Base-by-base conservation (phyloP, 92 coral and sea anemone genomes). In the Epizoanthus stellaris region DNA sequence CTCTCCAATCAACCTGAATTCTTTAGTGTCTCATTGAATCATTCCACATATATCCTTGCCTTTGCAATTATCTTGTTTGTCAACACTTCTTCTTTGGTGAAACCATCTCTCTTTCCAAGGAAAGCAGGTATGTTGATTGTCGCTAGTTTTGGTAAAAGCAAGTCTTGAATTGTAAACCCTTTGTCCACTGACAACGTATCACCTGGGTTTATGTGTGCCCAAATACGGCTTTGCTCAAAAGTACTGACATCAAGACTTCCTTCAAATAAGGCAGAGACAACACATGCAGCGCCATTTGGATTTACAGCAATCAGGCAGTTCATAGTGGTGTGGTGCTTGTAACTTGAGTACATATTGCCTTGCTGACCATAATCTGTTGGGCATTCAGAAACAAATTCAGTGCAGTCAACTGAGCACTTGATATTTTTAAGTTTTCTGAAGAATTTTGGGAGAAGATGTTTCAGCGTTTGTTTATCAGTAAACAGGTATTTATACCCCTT, bases 41-140 rank as follows among this genome's bases (percentile, higher is more conserved):
- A 1, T 0, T 81, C 85, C 59, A 81, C 86, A 30, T 68, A 19
- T 13, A 82, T 52, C 0, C 87, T 0, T 1, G 87, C 87, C 38
- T 84, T 71, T 4, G 87, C 80, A 84, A 84, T 84, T 13, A 59
- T 65, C 56, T 36, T 38, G 20, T 23, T 84, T 15, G 81, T 39
- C 47, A 84, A 40, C 19, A 40, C 61, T 25, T 84, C 87, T 30
- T 72, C 82, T 21, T 30, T 73, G 6, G 81, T 84, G 20, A 84
- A 53, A 0, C 40, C 73, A 43, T 71, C 43, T 49, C 87, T 25
- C 64, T 34, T 54, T n/a, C 67, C 67, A 0, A 82, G 34, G 11
- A 84, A 84, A 20, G 87, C 87, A 52, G 87, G 87, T 0, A 84
- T 71, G 34, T 84, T 21, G 13, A 84, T 84, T 0, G 68, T 58